Base-by-base conservation (phyloP, 2,113 vertebrate species). In the Pelodiscus sinensis region DNA sequence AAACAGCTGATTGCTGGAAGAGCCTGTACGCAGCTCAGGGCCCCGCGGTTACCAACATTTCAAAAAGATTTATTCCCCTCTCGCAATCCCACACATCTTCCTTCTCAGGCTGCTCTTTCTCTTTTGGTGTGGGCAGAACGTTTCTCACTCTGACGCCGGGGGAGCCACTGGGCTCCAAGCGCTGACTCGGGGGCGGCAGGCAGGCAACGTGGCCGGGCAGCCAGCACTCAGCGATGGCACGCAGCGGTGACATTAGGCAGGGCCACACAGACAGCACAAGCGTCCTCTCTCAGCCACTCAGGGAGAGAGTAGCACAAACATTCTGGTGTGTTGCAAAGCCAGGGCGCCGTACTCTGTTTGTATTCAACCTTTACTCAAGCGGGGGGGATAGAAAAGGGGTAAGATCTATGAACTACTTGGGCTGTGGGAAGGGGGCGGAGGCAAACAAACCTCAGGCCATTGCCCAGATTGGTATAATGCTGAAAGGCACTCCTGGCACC, bases 211-310 rank as follows among this genome's bases (percentile, higher is more conserved):
- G 0, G 27, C 89, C 2, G 79, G 84, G 87, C 93, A 96, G 80
- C 58, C 87, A 13, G 95, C 95, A 85, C 95, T 94, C 95, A 92
- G 91, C 81, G 0, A 79, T 1, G 79, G 79, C 94, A 94, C 0
- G 89, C 89, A 91, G 94, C 38, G 7, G 60, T 82, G 95, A 96
- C 81, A 92, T 5, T 78, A 89, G 90, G 94, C 95, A 96, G 95
- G 95, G 90, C 91, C 89, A 79, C 90, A 7, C 4, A 13, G 3
- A 9, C 85, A 21, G 3, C 51, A 71, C 90, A 88, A 84, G 82
- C 92, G 77, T 81, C 91, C 94, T 93, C 84, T 52, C 87, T 90
- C 82, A 35, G 91, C 88, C 82, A 82, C 4, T 5, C 2, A 29
- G 75, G 86, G 96, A 92, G 94, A 95, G 88, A 54, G 75, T 22